Evolutionary conservation across 2,113 vertebrate species (phyloP).

Genomic region (Lota lota): DNA sequence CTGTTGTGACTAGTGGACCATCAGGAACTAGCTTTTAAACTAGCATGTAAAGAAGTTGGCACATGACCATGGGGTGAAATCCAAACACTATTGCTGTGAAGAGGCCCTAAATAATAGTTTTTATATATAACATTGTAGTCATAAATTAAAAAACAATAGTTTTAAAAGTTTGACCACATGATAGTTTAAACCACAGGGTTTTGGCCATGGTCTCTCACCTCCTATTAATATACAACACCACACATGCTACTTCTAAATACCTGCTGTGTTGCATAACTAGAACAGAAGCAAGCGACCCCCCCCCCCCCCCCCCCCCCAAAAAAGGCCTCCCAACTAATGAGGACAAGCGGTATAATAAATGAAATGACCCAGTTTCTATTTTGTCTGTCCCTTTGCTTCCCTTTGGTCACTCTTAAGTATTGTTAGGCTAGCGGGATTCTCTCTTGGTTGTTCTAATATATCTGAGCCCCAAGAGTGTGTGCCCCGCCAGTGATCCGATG

Average conservation of each 20-base stretch:
- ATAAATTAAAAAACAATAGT: too few relatives aligned
- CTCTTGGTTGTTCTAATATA: too few relatives aligned
- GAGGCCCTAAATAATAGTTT: too few relatives aligned
- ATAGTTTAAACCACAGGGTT: neutral
- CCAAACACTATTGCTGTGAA: too few relatives aligned
- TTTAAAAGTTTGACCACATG: too few relatives aligned
- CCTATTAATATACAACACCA: neutral
- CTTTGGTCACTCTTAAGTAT: slow-evolving; percentile 44
- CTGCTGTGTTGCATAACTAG: slow-evolving; percentile 62
- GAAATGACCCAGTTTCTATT: slow-evolving; percentile 69
- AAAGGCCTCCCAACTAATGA: slow-evolving; percentile 63
- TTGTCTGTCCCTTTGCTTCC: slow-evolving; percentile 41
- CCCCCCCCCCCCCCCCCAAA: slow-evolving; percentile 59
- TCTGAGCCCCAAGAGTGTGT: slow-evolving; percentile 7
- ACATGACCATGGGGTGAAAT: too few relatives aligned
- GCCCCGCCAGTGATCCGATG: neutral
- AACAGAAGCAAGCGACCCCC: slow-evolving; percentile 43
- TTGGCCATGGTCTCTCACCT: neutral
- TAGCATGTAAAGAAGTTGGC: too few relatives aligned
- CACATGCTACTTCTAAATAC: slow-evolving; percentile 60
- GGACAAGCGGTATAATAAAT: slow-evolving; percentile 52
- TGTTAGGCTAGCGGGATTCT: too few relatives aligned
- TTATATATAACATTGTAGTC: too few relatives aligned
- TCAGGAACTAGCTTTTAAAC: too few relatives aligned
- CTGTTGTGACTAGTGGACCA: too few relatives aligned